These are phyloP conservation scores for Dasysyrphus tricinctus DNA, from an alignment of 2,888 invertebrate genomes.

Conservation along the genomic window DNA sequence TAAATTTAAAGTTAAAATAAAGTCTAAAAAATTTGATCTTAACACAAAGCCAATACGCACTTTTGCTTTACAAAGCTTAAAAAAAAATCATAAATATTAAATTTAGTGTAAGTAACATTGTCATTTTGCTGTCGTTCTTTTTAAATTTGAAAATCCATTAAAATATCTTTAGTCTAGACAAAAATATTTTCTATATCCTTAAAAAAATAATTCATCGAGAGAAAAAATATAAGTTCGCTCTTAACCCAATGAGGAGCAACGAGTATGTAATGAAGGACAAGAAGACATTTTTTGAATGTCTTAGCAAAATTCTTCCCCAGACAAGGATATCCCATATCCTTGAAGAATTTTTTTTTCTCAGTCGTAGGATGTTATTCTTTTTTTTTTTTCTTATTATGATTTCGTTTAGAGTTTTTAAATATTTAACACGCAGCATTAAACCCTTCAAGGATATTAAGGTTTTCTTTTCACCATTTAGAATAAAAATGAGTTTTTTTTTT, in stretches of 20 bases:
- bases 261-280: neutral
- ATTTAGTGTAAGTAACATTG: neutral
- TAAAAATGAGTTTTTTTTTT: neutral
- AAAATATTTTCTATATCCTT: neutral
- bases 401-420: neutral
- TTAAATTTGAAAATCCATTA: neutral
- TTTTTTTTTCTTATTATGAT: slow-evolving; percentile 1
- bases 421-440: slow-evolving; percentile 3
- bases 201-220: neutral
- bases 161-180: slow-evolving; percentile 15
- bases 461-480: neutral
- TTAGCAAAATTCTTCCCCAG: neutral
- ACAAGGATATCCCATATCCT: neutral
- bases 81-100: neutral
- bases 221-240: neutral
- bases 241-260: neutral
- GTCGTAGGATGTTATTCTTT: neutral
- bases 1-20: neutral
- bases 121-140: neutral
- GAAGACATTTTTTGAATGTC: slow-evolving; percentile 1
- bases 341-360: neutral
- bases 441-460: neutral
- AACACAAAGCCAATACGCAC: neutral
- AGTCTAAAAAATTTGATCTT: neutral
- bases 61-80: neutral